Percentiles rank a stretch among this genome's conserved stretches.
phyloP scores from a whole-genome alignment of 2,888 invertebrate species.

The Saturnia pavonia region DNA sequence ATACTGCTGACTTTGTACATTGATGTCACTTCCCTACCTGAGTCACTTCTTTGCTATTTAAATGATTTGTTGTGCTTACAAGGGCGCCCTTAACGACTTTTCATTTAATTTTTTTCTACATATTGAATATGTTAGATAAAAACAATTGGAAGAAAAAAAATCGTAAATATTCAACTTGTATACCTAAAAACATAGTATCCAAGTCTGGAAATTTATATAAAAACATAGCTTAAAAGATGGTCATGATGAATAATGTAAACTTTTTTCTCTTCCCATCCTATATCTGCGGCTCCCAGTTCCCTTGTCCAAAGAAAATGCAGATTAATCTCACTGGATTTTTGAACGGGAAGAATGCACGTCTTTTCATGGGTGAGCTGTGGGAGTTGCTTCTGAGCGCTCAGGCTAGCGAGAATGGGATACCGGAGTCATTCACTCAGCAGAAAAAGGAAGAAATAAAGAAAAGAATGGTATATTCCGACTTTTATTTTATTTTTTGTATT shows the following conservation, averaged over 20 bases:
- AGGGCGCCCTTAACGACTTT: conserved; percentile 67
- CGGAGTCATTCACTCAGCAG: conserved; percentile 95
- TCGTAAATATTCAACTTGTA: conserved; percentile 17
- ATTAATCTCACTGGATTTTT: conserved; percentile 99
- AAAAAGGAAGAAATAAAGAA: conserved; percentile 98
- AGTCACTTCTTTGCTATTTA: conserved; percentile 61
- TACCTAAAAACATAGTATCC: not conserved
- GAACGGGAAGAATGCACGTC: conserved; percentile 97
- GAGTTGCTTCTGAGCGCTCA: conserved; percentile 96
- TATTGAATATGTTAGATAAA: conserved; percentile 26
- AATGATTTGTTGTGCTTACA: conserved; percentile 21
- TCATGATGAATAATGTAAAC: conserved; percentile 22
- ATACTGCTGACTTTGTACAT: conserved; percentile 18
- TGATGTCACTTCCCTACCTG: conserved; percentile 66
- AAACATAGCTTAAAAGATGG: conserved; percentile 25
- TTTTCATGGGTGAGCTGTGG: conserved; percentile 99
- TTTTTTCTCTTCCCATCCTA: conserved; percentile 56
- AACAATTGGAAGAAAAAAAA: not conserved
- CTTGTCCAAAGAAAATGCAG: conserved; percentile 99
- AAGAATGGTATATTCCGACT: conserved; percentile 84
- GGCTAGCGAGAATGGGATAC: conserved; percentile 97
- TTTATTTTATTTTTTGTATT: not conserved
- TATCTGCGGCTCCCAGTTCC: conserved; percentile 86
- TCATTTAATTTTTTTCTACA: conserved; percentile 35
- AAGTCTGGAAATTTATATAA: conserved; percentile 28